Percentiles rank a stretch among this genome's conserved stretches.
These are phyloP conservation scores for Drosophila cardini DNA, from an alignment of 1,140 invertebrate species.

Conservation along the genomic window DNA sequence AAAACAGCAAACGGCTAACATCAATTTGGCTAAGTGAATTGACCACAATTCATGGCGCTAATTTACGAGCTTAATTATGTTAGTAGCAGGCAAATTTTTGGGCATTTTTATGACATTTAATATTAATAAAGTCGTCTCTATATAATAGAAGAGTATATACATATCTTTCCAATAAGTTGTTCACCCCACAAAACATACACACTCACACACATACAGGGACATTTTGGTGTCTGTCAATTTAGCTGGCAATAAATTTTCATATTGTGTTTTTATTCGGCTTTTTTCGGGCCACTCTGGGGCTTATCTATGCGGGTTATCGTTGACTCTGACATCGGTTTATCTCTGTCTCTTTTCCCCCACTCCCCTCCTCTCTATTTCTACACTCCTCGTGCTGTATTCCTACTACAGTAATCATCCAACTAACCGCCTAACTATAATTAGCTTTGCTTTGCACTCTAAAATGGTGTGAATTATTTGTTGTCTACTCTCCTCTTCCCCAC, in stretches of 20 bases:
- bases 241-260: conserved; percentile 72
- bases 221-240: conserved; percentile 57
- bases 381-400: neutral
- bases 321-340: conserved; percentile 58
- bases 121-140: conserved; percentile 20
- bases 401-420: neutral
- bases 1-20: neutral
- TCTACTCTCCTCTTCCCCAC: conserved; percentile 20
- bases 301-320: conserved; percentile 79
- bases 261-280: conserved; percentile 44
- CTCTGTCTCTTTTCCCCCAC: conserved; percentile 13
- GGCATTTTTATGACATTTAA: conserved; percentile 48
- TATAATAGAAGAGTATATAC: conserved; percentile 2
- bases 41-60: conserved; percentile 27
- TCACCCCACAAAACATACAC: conserved; percentile 15
- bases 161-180: conserved; percentile 29
- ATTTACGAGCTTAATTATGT: conserved; percentile 65
- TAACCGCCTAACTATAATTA: conserved; percentile 55
- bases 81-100: conserved; percentile 42
- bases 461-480: conserved; percentile 58
- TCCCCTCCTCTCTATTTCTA: neutral
- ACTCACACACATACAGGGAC: neutral
- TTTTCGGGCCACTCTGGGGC: conserved; percentile 32
- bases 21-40: conserved; percentile 42
- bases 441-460: conserved; percentile 53